These are phyloP conservation scores for Meganola albula DNA, from an alignment of 2,888 invertebrate genomes.

Conservation along the genomic window DNA sequence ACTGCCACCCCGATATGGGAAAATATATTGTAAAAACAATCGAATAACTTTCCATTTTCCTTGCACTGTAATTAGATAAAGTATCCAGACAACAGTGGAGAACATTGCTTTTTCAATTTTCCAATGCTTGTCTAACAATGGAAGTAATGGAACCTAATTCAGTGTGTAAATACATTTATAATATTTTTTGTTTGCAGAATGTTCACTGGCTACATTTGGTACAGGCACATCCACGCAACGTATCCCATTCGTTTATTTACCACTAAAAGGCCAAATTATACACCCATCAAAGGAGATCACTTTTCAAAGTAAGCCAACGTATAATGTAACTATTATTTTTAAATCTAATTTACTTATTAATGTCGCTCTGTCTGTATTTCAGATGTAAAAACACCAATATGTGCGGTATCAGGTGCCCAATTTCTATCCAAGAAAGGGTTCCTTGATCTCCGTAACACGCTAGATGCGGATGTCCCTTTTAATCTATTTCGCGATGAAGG, in stretches of 20 bases:
- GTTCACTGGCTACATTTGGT: conserved; percentile 88
- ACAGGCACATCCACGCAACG: conserved; percentile 82
- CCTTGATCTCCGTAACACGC: conserved; percentile 86
- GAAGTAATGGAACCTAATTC: background rate
- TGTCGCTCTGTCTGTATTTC: conserved; percentile 16
- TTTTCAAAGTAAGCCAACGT: conserved; percentile 79
- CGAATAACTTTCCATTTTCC: conserved; percentile 27
- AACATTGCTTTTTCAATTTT: conserved; percentile 22
- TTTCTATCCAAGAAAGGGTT: conserved; percentile 88
- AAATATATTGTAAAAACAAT: conserved; percentile 21
- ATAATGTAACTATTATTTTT: background rate
- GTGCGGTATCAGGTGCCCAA: conserved; percentile 91
- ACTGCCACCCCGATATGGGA: conserved; percentile 17
- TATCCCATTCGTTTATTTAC: conserved; percentile 91
- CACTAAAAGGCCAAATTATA: conserved; percentile 90
- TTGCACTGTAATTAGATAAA: conserved; percentile 21
- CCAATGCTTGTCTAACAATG: conserved; percentile 16
- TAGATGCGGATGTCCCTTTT: conserved; percentile 88
- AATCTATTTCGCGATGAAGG: conserved; percentile 89
- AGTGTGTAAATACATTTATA: too few species aligned
- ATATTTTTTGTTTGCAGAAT: conserved; percentile 78
- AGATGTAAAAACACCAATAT: conserved; percentile 89
- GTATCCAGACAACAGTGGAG: conserved; percentile 9
- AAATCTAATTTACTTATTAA: background rate
- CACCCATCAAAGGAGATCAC: conserved; percentile 92